Evolutionary conservation across 2,797 vertebrate genomes (phyloP).

Genomic region (Fistularia tabacaria): DNA sequence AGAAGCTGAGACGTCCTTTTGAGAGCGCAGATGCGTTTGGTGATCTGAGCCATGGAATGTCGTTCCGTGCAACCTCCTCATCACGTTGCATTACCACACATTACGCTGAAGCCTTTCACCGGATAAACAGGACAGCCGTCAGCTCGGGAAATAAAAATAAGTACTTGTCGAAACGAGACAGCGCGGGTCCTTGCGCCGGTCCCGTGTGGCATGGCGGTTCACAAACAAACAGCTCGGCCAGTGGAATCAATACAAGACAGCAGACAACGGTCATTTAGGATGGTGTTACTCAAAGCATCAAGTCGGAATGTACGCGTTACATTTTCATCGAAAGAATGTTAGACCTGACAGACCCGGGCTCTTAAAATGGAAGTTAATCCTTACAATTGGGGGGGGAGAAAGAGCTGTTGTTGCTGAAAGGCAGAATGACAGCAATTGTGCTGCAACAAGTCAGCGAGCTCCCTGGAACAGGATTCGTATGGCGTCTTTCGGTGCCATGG

Average conservation of each 20-base stretch:
- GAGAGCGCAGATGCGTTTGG: background rate
- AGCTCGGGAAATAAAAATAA: constrained; percentile 22
- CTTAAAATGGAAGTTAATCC: constrained; percentile 26
- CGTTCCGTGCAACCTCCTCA: constrained; percentile 6
- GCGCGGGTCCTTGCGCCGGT: constrained; percentile 16
- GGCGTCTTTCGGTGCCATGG: constrained; percentile 20
- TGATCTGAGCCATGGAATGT: constrained; percentile 9
- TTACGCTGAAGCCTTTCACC: constrained; percentile 24
- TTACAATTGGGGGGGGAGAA: constrained; percentile 6
- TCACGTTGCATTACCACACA: constrained; percentile 22
- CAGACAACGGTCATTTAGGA: constrained; percentile 16
- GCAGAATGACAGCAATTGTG: constrained; percentile 36
- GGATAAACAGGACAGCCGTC: constrained; percentile 24
- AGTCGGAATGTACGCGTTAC: constrained; percentile 42
- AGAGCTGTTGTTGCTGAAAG: constrained; percentile 18
- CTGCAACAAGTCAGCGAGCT: constrained; percentile 21
- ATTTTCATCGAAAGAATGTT: constrained; percentile 21
- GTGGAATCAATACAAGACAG: constrained; percentile 22
- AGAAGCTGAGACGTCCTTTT: background rate
- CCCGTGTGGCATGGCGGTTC: constrained; percentile 18
- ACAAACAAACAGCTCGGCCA: constrained; percentile 14
- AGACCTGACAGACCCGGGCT: constrained; percentile 14
- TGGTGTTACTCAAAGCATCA: constrained; percentile 20
- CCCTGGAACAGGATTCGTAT: constrained; percentile 22
- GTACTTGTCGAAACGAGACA: constrained; percentile 12